These are phyloP conservation scores for Cydia fagiglandana DNA, from an alignment of 1,140 invertebrate species.

Conservation along the genomic window DNA sequence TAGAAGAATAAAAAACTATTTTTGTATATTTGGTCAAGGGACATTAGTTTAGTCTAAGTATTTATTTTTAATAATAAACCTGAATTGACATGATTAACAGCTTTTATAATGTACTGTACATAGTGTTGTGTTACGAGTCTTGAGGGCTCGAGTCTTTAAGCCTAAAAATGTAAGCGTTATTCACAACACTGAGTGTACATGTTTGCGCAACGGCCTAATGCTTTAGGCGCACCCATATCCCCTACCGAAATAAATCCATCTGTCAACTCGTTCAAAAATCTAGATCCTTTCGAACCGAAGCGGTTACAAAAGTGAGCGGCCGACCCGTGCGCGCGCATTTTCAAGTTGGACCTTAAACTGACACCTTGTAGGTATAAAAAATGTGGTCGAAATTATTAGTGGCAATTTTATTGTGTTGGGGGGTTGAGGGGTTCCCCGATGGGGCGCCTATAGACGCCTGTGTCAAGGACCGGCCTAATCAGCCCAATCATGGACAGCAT, in stretches of 20 bases:
- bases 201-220: slow-evolving; percentile 38
- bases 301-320: slow-evolving; percentile 71
- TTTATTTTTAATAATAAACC: slow-evolving; percentile 2
- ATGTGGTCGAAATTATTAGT: slow-evolving; percentile 55
- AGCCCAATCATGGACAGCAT: slow-evolving; percentile 86
- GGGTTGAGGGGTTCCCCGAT: slow-evolving; percentile 82
- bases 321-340: slow-evolving; percentile 52
- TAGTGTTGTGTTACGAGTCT: too few relatives aligned
- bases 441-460: slow-evolving; percentile 88
- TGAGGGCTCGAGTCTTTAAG: too few relatives aligned
- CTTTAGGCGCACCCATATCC: slow-evolving; percentile 43
- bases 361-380: slow-evolving; percentile 31
- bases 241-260: slow-evolving; percentile 54
- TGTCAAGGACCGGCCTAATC: slow-evolving; percentile 85
- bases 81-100: slow-evolving; percentile 6
- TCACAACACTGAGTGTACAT: too few relatives aligned
- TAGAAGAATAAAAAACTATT: slow-evolving; percentile 41
- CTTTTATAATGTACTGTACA: not conserved
- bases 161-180: too few relatives aligned
- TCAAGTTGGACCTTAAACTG: slow-evolving; percentile 42
- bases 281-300: slow-evolving; percentile 68
- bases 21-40: not conserved
- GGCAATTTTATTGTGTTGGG: slow-evolving; percentile 51
- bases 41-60: slow-evolving; percentile 17
- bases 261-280: slow-evolving; percentile 59